Conservation (phyloP, 2,113 vertebrate species). For the Aythya baeri region DNA sequence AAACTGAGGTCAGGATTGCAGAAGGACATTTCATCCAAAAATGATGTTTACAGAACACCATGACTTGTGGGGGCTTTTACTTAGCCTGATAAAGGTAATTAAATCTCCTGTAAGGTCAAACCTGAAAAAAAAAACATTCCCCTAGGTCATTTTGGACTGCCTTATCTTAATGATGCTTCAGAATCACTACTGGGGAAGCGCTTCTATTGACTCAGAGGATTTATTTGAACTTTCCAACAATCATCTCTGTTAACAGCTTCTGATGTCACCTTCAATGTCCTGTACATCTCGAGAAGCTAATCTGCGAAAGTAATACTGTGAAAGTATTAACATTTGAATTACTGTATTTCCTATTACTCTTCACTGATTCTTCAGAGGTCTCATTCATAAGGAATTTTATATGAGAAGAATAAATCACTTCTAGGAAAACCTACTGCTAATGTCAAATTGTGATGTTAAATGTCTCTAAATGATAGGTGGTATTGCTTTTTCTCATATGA, state of each 20-base stretch:
- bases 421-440: neutral
- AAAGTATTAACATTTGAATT: neutral
- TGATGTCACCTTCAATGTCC: neutral
- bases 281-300: neutral
- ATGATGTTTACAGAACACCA: neutral
- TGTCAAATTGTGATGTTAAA: neutral
- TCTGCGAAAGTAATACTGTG: neutral
- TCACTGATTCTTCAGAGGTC: neutral
- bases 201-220: neutral
- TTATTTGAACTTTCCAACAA: neutral
- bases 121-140: neutral
- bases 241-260: neutral
- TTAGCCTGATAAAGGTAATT: neutral
- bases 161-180: neutral
- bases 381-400: neutral
- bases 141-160: neutral
- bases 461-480: neutral
- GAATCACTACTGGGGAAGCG: neutral
- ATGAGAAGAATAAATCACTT: neutral
- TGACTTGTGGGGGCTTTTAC: neutral
- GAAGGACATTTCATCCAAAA: neutral
- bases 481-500: neutral
- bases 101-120: neutral
- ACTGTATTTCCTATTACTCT: neutral
- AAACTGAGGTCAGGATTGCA: neutral